Evolutionary conservation across 2,797 vertebrate genomes (phyloP).

Genomic region (Eulemur mongoz): DNA sequence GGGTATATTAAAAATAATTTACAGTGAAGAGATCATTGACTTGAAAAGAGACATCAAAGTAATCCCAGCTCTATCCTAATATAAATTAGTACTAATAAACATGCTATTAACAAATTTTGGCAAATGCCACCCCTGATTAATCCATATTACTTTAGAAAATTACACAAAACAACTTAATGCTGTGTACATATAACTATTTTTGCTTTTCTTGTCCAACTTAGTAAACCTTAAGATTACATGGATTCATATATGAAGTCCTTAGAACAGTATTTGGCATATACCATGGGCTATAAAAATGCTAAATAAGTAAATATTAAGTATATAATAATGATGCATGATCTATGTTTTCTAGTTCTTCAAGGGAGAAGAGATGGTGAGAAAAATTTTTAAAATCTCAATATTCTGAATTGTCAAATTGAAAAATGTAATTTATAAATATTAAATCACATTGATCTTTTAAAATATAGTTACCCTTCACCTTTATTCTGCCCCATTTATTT

Average conservation of each 20-base stretch:
- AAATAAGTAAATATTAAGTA: background rate
- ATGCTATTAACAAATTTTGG: conserved; percentile 22
- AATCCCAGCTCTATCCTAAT: background rate
- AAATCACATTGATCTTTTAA: conserved; percentile 3
- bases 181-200: background rate
- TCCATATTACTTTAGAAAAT: background rate
- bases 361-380: background rate
- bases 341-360: background rate
- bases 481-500: conserved; percentile 1
- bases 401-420: conserved; percentile 1
- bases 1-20: conserved; percentile 33
- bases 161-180: background rate
- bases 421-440: conserved; percentile 20
- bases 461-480: background rate
- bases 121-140: background rate
- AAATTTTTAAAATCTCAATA: background rate
- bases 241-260: background rate
- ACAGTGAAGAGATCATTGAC: conserved; percentile 38
- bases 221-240: background rate
- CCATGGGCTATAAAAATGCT: background rate
- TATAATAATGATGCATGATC: background rate
- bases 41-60: conserved; percentile 25
- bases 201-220: background rate
- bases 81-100: conserved; percentile 45
- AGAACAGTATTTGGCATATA: background rate